A percentile compares a stretch with the other conserved stretches of the same genome.
These are phyloP conservation scores for Paedocypris micromegethes DNA, from an alignment of 2,797 vertebrate species.

Conservation along the genomic window DNA sequence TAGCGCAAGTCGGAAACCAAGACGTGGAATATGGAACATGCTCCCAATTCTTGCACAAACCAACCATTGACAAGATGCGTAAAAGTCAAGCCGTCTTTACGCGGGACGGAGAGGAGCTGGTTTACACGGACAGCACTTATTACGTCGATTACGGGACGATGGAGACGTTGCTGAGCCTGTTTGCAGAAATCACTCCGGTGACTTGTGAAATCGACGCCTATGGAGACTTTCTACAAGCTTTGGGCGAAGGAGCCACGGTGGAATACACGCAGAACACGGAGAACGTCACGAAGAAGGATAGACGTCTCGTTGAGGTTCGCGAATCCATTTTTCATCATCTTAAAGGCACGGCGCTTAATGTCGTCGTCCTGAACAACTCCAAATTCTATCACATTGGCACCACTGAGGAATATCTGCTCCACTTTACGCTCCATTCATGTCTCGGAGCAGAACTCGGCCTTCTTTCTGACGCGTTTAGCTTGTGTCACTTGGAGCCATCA, in stretches of 20 bases:
- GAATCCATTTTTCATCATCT: constrained; percentile 77
- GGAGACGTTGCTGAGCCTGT: constrained; percentile 67
- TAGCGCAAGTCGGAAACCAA: constrained; percentile 55
- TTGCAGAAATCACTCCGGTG: constrained; percentile 68
- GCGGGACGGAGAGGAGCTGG: constrained; percentile 58
- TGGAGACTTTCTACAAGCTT: constrained; percentile 90
- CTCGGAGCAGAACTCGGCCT: constrained; percentile 78
- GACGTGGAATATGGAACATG: constrained; percentile 73
- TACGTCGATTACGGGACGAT: constrained; percentile 75
- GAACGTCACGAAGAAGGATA: constrained; percentile 66
- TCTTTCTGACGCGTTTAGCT: constrained; percentile 71
- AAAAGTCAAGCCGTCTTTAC: constrained; percentile 67
- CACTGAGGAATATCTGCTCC: constrained; percentile 81
- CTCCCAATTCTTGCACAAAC: constrained; percentile 85
- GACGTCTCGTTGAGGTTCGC: constrained; percentile 63
- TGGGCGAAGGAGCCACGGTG: constrained; percentile 74
- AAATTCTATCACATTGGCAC: constrained; percentile 93
- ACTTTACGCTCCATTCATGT: constrained; percentile 69
- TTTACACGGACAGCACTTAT: constrained; percentile 95
- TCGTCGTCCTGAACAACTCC: constrained; percentile 85
- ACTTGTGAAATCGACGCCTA: constrained; percentile 91
- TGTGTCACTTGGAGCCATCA: constrained; percentile 30
- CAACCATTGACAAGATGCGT: constrained; percentile 73
- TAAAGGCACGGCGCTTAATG: constrained; percentile 74
- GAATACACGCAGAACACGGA: constrained; percentile 71